phyloP scores from a whole-genome alignment of 2,888 invertebrate species.

The Zaprionus obscuricornis region DNA sequence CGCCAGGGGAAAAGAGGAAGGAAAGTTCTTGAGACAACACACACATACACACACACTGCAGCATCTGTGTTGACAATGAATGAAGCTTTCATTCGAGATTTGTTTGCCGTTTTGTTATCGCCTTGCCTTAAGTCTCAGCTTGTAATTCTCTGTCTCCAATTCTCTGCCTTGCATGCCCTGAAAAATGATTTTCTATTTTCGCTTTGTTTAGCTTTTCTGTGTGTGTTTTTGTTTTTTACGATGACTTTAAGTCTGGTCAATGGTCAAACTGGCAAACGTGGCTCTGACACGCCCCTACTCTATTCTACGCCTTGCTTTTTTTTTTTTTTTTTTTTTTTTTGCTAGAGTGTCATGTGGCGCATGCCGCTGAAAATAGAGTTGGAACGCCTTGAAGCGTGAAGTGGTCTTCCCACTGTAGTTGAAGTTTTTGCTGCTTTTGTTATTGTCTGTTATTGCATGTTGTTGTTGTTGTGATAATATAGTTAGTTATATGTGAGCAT shows the following conservation, averaged over 20 bases:
- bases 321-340: too few species aligned
- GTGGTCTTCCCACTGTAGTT: slow-evolving; percentile 63
- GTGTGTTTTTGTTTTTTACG: slow-evolving; percentile 27
- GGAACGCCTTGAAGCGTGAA: slow-evolving; percentile 62
- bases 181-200: slow-evolving; percentile 19
- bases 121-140: slow-evolving; percentile 20
- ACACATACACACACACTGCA: slow-evolving; percentile 31
- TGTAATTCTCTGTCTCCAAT: slow-evolving; percentile 19
- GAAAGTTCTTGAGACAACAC: not conserved
- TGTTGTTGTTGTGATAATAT: slow-evolving; percentile 34
- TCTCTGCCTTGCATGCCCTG: slow-evolving; percentile 19
- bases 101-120: slow-evolving; percentile 19
- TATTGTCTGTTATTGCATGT: too few species aligned
- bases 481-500: slow-evolving; percentile 42
- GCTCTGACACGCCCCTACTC: slow-evolving; percentile 14
- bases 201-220: slow-evolving; percentile 33
- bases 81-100: not conserved
- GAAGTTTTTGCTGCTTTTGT: not conserved
- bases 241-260: slow-evolving; percentile 59
- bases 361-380: slow-evolving; percentile 48
- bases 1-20: too few species aligned
- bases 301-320: slow-evolving; percentile 9
- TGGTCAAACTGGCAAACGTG: slow-evolving; percentile 57
- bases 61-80: slow-evolving; percentile 38
- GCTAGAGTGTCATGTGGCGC: slow-evolving; percentile 73